Base-by-base conservation (phyloP, 2,797 vertebrate genomes). In the Potorous gilbertii region DNA sequence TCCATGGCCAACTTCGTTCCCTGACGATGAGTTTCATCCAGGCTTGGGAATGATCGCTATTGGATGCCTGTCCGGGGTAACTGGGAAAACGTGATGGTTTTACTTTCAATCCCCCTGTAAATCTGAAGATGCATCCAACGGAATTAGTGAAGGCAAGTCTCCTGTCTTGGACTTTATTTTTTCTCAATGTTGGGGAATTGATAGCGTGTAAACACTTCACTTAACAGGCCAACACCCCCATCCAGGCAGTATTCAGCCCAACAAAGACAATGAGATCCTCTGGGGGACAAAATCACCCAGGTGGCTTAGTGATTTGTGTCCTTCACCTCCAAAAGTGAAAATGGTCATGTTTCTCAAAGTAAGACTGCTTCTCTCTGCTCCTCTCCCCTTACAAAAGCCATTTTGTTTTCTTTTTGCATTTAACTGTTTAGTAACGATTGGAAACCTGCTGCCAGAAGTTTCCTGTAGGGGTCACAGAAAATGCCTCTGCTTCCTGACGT, bases 131-230 rank as follows among this genome's bases (percentile, higher is more conserved):
- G 94, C 29, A 16, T 40, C 27, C 24, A 91, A 92, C 50, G 93
- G 92, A 95, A 94, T 87, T 87, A 91, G 27, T 94, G 92, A 96
- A 92, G 89, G 62, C 56, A 62, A 92, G 90, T 46, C 66, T 57
- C 94, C 5, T 5, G 93, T 57, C 92, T 96, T 11, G 54, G 93
- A 92, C n/a, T 54, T 89, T 74, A 94, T 18, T 54, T 95, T 90
- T 24, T 96, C 91, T 90, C 28, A 54, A 56, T 55, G 94, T 96
- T 91, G 31, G 28, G 21, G 5, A n/a, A 28, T 55, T 46, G 57
- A 95, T 9, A 12, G 74, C 81, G 55, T 92, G 74, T 54, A 59
- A 96, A 81, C 0, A 93, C 92, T 94, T 94, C 56, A 95, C 94
- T 56, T 62, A 96, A 93, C 57, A 91, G 56, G 95, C 94, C 27